Base-by-base conservation (phyloP, 23 tunicate species). In the Trididemnum nubilum region DNA sequence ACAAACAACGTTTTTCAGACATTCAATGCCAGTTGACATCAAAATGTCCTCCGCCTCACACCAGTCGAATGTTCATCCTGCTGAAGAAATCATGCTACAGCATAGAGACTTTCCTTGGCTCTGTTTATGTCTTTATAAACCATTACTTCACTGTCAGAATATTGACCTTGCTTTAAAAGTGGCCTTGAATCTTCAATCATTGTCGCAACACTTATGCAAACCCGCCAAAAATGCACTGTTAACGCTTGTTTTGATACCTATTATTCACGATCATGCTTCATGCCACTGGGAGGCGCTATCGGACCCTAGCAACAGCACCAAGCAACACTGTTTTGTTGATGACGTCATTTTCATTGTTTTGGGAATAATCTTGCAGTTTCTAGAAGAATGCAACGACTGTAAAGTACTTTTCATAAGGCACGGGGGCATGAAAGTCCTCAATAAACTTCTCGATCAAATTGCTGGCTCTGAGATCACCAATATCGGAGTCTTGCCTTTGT, bases 381-480 rank as follows among this genome's bases (percentile, higher is more conserved):
- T 91, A 5, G 83, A 76, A n/a, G 61, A 73, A 60, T 59, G 60
- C 15, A 73, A 33, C 2, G 71, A 23, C 7, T 81, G 85, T 35
- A 40, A 82, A 33, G 58, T 39, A 7, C 36, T 85, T 32, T 91
- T 91, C 64, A 58, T 91, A 3, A 44, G 87, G 22, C 97, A 91
- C 63, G 82, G 88, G 0, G 97, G 90, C 27, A 9, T 91, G 0
- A 82, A 85, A 71, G 86, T 84, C 1, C 61, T 85, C 38, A 91
- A 81, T 71, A 36, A 64, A 36, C 76, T 91, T 7, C 65, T 85
- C n/a, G 18, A 38, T 29, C 52, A 49, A 51, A 12, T 2, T 21
- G 63, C 27, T 18, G 40, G 25, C n/a, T 7, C 23, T 2, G 36
- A 29, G 2, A 3, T 29, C 12, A 2, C 2, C 9, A 52, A 33